phyloP scores from a whole-genome alignment of 1,140 invertebrate species.

The Drosophila tani region DNA sequence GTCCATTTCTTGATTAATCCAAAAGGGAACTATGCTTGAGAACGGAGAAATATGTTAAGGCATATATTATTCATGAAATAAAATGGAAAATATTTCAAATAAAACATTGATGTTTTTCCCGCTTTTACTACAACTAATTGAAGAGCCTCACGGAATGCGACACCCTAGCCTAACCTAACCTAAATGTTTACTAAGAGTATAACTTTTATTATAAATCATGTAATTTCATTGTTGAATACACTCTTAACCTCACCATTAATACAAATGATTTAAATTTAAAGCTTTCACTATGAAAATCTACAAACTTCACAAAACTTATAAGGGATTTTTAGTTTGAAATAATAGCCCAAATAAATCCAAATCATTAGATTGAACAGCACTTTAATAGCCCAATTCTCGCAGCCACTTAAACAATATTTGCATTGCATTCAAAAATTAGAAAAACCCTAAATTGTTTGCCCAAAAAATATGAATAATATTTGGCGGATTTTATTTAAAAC shows the following conservation, averaged over 20 bases:
- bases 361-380: background rate
- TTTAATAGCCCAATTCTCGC: background rate
- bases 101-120: accelerated
- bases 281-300: too few relatives aligned
- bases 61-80: too few relatives aligned
- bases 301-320: too few relatives aligned
- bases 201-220: too few relatives aligned
- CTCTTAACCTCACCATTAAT: too few relatives aligned
- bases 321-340: too few relatives aligned
- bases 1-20: background rate
- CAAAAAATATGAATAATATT: slow-evolving; percentile 1
- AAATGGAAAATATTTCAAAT: background rate
- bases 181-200: background rate
- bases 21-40: background rate
- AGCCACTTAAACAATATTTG: background rate
- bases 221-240: too few relatives aligned
- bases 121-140: background rate
- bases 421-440: background rate
- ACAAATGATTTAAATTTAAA: too few relatives aligned
- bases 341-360: background rate
- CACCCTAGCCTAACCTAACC: background rate
- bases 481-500: background rate
- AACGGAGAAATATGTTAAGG: too few relatives aligned
- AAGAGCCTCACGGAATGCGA: background rate
- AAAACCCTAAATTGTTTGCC: background rate